Evolutionary conservation across 2,113 vertebrate species (phyloP), one percentile per base, ranked within the genome.

Genomic region (Fulmarus glacialis): DNA sequence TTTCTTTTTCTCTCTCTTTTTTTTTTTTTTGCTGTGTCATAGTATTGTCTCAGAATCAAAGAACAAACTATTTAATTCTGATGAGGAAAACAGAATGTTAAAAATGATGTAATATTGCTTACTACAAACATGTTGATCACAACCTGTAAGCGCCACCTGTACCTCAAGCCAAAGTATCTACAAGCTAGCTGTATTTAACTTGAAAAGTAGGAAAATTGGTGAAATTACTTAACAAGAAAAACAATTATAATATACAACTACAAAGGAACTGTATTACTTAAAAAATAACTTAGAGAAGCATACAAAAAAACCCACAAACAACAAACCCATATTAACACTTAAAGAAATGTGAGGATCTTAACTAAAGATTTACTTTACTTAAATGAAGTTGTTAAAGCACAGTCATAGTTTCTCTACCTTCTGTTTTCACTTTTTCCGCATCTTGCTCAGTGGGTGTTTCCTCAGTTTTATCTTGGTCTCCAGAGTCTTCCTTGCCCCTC

Each of bases 331-430:
- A 48, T 32, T 27, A 78, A n/a, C 24, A 60, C 14, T 50, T 47
- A 63, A 19, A 81, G 60, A 72, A 78, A 59, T 11, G 9, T 47
- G 52, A 72, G 20, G 34, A 43, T 42, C 62, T 74, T 43, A 70
- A 80, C 5, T 47, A 24, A 66, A 85, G 72, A 27, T 58, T 73
- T 43, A 56, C 47, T 56, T 87, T 11, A 72, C 45, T 48, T n/a
- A 84, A 92, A 60, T 48, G 16, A 64, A 93, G 52, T 40, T 90
- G 36, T 47, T 81, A 95, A 83, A 92, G 90, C 43, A 82, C 93
- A 95, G 42, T 26, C 36, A 66, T 3, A 90, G 63, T 87, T 89
- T 82, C 80, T 93, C 98, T 98, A 98, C 98, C 98, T 98, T 98
- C 98, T 83, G 94, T 75, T 97, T 94, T 97, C 91, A 92, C 97